Evolutionary conservation across 2,113 vertebrate species (phyloP).

Genomic region (Aspiorhynchus laticeps): DNA sequence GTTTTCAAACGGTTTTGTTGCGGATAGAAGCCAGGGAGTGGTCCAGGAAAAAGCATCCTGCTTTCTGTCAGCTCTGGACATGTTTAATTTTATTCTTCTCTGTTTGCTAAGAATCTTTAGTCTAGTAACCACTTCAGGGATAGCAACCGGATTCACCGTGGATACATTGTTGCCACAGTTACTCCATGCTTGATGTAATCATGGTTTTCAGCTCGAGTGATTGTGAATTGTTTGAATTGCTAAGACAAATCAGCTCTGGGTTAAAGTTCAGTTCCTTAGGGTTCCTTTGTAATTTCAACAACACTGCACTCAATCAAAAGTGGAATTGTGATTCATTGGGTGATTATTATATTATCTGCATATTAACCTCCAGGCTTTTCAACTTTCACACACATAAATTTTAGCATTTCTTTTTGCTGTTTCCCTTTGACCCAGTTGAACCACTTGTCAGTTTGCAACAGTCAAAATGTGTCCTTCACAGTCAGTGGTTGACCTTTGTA

Average conservation of each 20-base stretch:
- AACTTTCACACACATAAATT: neutral
- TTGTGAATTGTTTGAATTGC: neutral
- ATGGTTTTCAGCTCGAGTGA: neutral
- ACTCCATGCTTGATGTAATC: neutral
- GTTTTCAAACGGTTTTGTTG: neutral
- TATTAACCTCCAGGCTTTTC: neutral
- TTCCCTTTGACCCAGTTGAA: slow-evolving; percentile 32
- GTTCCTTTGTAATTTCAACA: neutral
- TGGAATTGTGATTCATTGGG: neutral
- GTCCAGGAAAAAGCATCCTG: neutral
- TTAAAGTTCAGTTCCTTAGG: neutral
- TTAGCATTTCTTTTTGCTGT: neutral
- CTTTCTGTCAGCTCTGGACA: neutral
- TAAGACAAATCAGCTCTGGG: neutral
- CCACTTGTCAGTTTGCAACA: neutral
- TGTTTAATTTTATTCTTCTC: neutral
- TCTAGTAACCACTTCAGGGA: neutral
- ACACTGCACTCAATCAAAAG: neutral
- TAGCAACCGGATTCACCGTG: neutral
- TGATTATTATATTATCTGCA: neutral
- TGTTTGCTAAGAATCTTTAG: neutral
- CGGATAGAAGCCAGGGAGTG: neutral
- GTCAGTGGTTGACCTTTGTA: slow-evolving; percentile 2
- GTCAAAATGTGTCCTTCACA: neutral
- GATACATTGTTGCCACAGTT: neutral